Conservation (phyloP, 2,797 vertebrate genomes). For the Meda fulgida region DNA sequence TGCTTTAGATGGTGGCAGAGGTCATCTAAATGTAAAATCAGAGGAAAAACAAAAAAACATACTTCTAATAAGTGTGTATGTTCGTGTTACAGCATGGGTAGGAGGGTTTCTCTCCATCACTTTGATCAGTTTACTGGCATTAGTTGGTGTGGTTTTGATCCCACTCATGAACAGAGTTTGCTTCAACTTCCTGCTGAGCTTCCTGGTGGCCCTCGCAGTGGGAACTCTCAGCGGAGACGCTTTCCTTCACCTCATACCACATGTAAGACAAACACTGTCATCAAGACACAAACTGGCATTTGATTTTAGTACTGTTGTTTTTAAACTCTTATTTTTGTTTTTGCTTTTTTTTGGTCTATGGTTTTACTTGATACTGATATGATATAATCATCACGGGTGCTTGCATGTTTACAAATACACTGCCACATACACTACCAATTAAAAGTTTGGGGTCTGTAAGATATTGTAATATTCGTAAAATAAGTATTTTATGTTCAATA, state of each 20-base stretch:
- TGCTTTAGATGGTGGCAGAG: neutral
- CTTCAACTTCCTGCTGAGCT: slow-evolving; percentile 97
- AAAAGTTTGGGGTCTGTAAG: neutral
- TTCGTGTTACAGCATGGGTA: slow-evolving; percentile 86
- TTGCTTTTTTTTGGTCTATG: neutral
- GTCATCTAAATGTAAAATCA: neutral
- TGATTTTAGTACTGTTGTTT: neutral
- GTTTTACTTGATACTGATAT: neutral
- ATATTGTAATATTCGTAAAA: neutral
- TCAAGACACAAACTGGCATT: slow-evolving; percentile 64
- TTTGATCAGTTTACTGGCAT: slow-evolving; percentile 92
- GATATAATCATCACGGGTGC: neutral
- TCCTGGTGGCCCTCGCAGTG: slow-evolving; percentile 94
- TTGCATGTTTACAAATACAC: neutral
- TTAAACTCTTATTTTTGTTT: neutral
- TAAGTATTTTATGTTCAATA: neutral
- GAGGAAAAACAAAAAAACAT: neutral
- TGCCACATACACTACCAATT: neutral
- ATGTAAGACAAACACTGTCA: slow-evolving; percentile 81
- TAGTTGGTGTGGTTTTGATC: slow-evolving; percentile 90
- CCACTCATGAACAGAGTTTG: slow-evolving; percentile 93
- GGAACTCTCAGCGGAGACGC: slow-evolving; percentile 96
- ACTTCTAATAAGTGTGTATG: neutral
- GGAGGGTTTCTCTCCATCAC: slow-evolving; percentile 94
- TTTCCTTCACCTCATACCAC: slow-evolving; percentile 95